Conservation (phyloP, 2,113 vertebrate genomes). For the Rhodinocichla rosea region DNA sequence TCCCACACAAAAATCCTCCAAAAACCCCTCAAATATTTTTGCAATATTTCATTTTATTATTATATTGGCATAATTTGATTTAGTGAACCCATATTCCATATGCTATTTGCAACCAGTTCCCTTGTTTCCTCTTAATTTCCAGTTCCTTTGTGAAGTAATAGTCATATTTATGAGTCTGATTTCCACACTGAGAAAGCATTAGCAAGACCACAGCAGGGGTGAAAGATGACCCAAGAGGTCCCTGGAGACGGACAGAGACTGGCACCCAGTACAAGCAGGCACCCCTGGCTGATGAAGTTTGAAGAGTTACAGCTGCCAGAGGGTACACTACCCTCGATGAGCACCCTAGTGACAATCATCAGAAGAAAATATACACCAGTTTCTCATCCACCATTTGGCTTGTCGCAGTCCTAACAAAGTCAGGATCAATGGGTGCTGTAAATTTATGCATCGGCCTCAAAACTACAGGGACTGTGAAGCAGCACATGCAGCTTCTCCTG, state of each 20-base stretch:
- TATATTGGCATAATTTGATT: background rate
- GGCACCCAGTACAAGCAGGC: rapidly evolving
- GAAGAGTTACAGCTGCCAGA: background rate
- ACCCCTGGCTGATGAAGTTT: background rate
- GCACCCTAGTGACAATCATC: background rate
- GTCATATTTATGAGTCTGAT: background rate
- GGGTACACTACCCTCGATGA: rapidly evolving
- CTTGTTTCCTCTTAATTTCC: background rate
- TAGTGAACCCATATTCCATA: background rate
- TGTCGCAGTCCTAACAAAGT: background rate
- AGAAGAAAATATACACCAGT: background rate
- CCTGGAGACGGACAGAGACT: background rate
- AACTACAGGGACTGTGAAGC: background rate
- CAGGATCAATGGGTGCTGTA: background rate
- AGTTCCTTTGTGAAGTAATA: background rate
- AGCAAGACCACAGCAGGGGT: background rate
- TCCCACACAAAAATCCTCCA: background rate
- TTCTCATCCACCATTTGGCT: background rate
- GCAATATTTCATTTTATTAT: background rate
- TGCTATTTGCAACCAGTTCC: background rate
- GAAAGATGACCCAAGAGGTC: rapidly evolving
- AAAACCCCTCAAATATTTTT: background rate
- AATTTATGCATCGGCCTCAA: background rate
- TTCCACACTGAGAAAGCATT: background rate
- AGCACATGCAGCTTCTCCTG: background rate